phyloP scores from a whole-genome alignment of 2,888 invertebrate genomes.

The Temnothorax rugatulus region DNA sequence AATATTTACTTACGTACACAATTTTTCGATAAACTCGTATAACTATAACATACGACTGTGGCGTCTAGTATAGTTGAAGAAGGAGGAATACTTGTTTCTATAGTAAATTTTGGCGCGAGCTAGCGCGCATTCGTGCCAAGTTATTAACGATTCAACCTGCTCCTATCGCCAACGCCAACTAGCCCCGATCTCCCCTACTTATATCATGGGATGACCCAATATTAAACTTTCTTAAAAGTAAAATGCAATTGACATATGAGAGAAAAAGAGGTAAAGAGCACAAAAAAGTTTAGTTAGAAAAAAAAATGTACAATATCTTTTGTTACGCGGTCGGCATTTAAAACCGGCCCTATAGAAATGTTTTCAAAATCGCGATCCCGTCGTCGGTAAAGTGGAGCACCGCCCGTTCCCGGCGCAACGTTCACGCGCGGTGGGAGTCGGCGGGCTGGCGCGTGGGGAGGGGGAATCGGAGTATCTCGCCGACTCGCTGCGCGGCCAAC shows the following conservation, averaged over 20 bases:
- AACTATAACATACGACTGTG: no score
- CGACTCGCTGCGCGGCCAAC: neutral
- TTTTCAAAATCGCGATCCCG: neutral
- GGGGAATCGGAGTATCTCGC: constrained; percentile 13
- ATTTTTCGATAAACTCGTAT: no score
- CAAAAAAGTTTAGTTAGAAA: neutral
- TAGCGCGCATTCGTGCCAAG: no score
- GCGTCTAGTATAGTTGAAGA: no score
- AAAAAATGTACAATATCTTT: neutral
- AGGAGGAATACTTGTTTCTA: no score
- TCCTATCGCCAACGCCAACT: no score
- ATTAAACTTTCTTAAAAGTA: neutral
- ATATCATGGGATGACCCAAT: no score
- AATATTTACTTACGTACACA: no score
- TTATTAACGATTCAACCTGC: no score
- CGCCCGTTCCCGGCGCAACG: neutral
- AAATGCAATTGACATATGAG: neutral
- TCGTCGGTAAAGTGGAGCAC: constrained; percentile 30
- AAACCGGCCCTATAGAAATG: neutral
- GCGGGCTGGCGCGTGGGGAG: constrained; percentile 33
- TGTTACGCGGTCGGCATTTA: neutral
- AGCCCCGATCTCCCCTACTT: no score
- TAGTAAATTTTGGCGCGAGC: no score
- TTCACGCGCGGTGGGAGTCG: neutral
- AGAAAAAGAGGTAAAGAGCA: neutral